Evolutionary conservation across 30 jellyfish, hydroid and myxozoan genomes (phyloP), one percentile per base, ranked within the genome.

Genomic region (Chironex yamaguchii): DNA sequence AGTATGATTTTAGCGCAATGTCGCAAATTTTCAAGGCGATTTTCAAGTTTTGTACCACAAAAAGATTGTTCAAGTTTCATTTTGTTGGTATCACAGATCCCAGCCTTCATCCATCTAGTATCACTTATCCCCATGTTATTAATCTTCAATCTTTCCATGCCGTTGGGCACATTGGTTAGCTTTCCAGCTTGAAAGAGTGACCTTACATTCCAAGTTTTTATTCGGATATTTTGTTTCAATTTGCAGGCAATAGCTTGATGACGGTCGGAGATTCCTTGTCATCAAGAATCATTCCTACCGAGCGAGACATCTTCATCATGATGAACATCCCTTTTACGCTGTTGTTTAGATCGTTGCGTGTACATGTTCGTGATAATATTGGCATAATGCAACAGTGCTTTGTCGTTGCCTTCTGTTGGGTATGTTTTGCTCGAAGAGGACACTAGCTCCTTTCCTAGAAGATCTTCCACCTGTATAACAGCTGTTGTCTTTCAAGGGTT

Each of bases 231-330:
- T 9, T 29, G 67, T 34, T 69, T 34, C 82, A 69, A 27, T 3
- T 69, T 69, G 78, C 82, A 69, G 82, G 82, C 82, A 69, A 67
- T 69, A 69, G 82, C 82, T 69, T 69, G 82, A 69, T 69, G 78
- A 69, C 67, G 25, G 82, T 69, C 67, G 77, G 82, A 69, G 82
- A 69, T 69, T 23, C 82, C 82, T 67, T 69, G 67, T 67, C 82
- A 26, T 1, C 82, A 66, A 69, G 82, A 69, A 69, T 35, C 82
- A 4, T 69, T 69, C 76, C 82, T 69, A 69, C 82, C 82, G 26
- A 69, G 71, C 82, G 82, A n/a, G n/a, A 69, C 82, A 34, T 69
- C 66, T 69, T 26, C 82, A 69, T 69, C 82, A 69, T 69, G 76
- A 69, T 69, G 80, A 66, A 66, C 33, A 69, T 69, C 82, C 82